Base-by-base conservation (phyloP, 2,888 invertebrate genomes). In the Loripinus fragilis region DNA sequence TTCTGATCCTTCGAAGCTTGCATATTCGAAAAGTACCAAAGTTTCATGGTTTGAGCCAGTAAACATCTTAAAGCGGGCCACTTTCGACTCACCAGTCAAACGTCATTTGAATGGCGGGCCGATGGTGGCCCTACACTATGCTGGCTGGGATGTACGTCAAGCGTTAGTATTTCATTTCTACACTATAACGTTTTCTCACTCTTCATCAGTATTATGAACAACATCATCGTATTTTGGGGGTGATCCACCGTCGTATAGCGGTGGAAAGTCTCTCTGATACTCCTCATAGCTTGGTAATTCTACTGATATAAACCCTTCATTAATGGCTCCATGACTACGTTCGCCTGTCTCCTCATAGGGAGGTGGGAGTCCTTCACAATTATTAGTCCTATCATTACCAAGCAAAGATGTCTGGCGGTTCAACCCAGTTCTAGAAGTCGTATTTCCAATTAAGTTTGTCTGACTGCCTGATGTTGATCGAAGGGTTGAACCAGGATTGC, bases 401-500 rank as follows among this genome's bases (percentile, higher is more conserved):
- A 78, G 30, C 1, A 81, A 67, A 17, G 81, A 78, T 25, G 70
- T 70, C 23, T 70, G 72, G 65, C 78, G 50, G 15, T 30, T 76
- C 30, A 74, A 55, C 3, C 75, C 81, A 7, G 55, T 68, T 67
- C 73, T 70, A 10, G 12, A 7, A 28, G 8, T 30, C 15, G n/a
- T 23, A 33, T 10, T 38, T 12, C 35, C 41, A 17, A 41, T 45
- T 75, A 70, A 5, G 8, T 41, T 50, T 3, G 38, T 38, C 25
- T 25, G 50, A 20, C 15, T 64, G 5, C 42, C 50, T 38, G 50
- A 45, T 48, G 33, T 23, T 10, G 10, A 52, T 64, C 55, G 20
- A 25, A 42, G 25, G 23, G 41, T 7, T 17, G 3, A 3, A 15
- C 3, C 12, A 25, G 66, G 20, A 41, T 41, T 23, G 7, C 28